Conservation (phyloP, 2,113 vertebrate genomes). For the Apodemus speciosus region DNA sequence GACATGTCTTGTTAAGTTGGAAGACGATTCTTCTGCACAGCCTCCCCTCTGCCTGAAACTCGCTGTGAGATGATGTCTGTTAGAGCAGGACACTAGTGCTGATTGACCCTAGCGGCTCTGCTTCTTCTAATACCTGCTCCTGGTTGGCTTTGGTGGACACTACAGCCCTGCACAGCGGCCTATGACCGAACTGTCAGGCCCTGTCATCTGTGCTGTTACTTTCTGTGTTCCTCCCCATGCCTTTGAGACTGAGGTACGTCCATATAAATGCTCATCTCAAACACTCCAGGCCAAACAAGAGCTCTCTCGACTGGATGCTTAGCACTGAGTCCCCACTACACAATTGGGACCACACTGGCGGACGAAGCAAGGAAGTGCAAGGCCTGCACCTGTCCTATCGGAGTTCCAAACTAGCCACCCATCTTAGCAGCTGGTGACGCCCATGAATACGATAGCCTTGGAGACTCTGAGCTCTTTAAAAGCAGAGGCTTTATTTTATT, state of each 20-base stretch:
- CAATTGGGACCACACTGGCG: background rate
- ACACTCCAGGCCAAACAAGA: no score
- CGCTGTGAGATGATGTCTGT: background rate
- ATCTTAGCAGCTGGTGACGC: background rate
- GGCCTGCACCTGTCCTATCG: background rate
- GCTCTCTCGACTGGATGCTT: background rate
- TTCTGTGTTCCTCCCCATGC: background rate
- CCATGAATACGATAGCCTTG: rapidly evolving
- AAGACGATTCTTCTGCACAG: background rate
- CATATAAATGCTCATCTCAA: rapidly evolving
- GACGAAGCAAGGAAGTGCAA: background rate
- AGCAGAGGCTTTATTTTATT: background rate
- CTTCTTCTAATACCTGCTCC: background rate
- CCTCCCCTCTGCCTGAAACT: background rate
- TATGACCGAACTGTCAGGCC: background rate
- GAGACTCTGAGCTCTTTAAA: background rate
- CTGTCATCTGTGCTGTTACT: background rate
- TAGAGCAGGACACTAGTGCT: background rate
- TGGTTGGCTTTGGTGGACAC: background rate
- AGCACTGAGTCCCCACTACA: background rate
- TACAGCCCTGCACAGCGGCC: background rate
- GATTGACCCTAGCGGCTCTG: background rate
- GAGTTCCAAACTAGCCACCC: background rate
- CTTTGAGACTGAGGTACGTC: background rate
- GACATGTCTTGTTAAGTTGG: background rate